A percentile compares a stretch with the other conserved stretches of the same genome.
Conservation (phyloP, 2,797 vertebrate genomes). For the Petrocephalus sullivani region DNA sequence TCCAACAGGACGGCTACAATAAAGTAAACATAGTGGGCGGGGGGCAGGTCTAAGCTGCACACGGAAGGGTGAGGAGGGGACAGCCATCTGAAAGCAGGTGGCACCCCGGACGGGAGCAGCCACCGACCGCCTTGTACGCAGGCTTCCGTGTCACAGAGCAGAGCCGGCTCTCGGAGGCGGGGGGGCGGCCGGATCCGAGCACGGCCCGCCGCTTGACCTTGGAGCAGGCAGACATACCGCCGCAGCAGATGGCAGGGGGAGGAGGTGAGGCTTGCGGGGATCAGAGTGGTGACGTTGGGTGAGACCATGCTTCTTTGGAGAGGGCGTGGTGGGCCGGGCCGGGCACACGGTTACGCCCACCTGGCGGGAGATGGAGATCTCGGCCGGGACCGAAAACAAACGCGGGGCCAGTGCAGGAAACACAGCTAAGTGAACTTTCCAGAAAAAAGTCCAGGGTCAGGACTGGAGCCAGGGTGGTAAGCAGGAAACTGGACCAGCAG, state of each 20-base stretch:
- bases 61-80: neutral
- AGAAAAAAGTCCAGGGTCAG: neutral
- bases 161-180: neutral
- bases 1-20: neutral
- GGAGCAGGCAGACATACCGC: neutral
- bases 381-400: neutral
- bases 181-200: neutral
- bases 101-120: neutral
- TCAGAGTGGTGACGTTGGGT: conserved; percentile 29
- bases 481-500: conserved; percentile 42
- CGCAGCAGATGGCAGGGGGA: conserved; percentile 35
- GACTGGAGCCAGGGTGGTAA: conserved; percentile 30
- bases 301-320: neutral
- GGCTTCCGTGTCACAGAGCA: neutral
- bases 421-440: neutral
- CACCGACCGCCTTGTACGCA: neutral
- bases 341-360: neutral
- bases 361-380: neutral
- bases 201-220: neutral
- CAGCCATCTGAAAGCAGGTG: neutral
- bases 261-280: neutral
- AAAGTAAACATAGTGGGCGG: neutral
- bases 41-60: neutral
- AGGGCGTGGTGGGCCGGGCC: neutral
- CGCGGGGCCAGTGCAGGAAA: neutral